These are phyloP conservation scores for Clytia hemisphaerica DNA, from an alignment of 30 jellyfish, hydroid and myxozoan species.

Conservation along the genomic window DNA sequence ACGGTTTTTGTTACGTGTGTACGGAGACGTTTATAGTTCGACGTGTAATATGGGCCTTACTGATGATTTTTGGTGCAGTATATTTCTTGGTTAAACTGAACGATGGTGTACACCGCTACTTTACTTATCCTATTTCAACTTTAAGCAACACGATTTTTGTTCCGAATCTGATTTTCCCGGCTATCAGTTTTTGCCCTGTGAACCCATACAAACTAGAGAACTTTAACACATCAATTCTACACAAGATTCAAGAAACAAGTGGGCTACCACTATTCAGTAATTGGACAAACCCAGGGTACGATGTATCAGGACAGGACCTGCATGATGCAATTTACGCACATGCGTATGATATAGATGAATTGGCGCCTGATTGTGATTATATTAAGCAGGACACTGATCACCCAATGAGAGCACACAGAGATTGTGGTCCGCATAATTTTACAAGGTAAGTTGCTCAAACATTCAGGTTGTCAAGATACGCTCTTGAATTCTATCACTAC, in stretches of 20 bases:
- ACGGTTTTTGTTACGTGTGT: constrained; percentile 90
- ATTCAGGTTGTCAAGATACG: too few species aligned
- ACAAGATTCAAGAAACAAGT: background rate
- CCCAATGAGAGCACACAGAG: constrained; percentile 19
- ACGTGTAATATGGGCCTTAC: constrained; percentile 71
- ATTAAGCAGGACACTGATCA: constrained; percentile 54
- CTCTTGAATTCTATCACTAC: too few species aligned
- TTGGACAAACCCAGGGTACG: constrained; percentile 25
- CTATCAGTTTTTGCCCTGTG: constrained; percentile 78
- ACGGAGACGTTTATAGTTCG: constrained; percentile 78
- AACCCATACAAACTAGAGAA: too few species aligned
- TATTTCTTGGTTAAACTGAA: constrained; percentile 64
- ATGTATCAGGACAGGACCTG: constrained; percentile 70
- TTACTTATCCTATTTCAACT: constrained; percentile 78
- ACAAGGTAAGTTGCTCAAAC: constrained; percentile 42
- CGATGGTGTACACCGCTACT: constrained; percentile 60
- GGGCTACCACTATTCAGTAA: constrained; percentile 18
- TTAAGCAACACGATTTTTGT: constrained; percentile 66
- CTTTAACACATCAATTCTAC: too few species aligned
- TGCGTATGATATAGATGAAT: constrained; percentile 48
- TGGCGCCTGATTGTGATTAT: constrained; percentile 65
- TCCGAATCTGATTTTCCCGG: constrained; percentile 67
- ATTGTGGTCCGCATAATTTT: constrained; percentile 52
- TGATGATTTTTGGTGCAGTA: constrained; percentile 76
- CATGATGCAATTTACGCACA: constrained; percentile 37